A percentile compares a stretch with the other conserved stretches of the same genome.
phyloP scores from a whole-genome alignment of 2,113 vertebrate species.

The Ictidomys tridecemlineatus region DNA sequence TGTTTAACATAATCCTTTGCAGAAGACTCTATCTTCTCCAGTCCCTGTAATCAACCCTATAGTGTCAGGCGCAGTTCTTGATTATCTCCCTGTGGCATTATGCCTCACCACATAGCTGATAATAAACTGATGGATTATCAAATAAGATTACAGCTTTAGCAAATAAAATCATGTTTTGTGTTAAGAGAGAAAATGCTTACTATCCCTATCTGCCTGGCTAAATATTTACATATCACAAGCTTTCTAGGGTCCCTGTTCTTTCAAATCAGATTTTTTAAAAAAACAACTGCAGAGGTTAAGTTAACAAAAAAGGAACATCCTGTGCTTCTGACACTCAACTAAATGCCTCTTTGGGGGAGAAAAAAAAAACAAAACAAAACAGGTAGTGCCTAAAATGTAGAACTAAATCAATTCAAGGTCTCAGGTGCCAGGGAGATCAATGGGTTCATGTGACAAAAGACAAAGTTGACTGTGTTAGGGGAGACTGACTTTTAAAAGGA shows the following conservation, averaged over 20 bases:
- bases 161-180: slow-evolving; percentile 80
- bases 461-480: neutral
- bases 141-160: slow-evolving; percentile 81
- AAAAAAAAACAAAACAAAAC: slow-evolving; percentile 22
- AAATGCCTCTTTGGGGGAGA: neutral
- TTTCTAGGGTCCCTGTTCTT: slow-evolving; percentile 73
- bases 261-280: slow-evolving; percentile 63
- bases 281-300: slow-evolving; percentile 77
- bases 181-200: slow-evolving; percentile 54
- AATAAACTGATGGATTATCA: slow-evolving; percentile 85
- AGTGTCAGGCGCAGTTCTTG: slow-evolving; percentile 81
- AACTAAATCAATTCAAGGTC: slow-evolving; percentile 7
- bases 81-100: slow-evolving; percentile 82
- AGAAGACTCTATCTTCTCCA: slow-evolving; percentile 72
- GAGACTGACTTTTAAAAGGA: slow-evolving; percentile 17
- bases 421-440: neutral
- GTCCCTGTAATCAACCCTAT: slow-evolving; percentile 78
- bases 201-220: slow-evolving; percentile 61
- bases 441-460: neutral
- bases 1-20: slow-evolving; percentile 81
- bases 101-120: slow-evolving; percentile 79
- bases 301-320: slow-evolving; percentile 67
- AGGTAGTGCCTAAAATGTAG: slow-evolving; percentile 4
- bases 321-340: slow-evolving; percentile 62
- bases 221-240: slow-evolving; percentile 73